phyloP scores from a whole-genome alignment of 1,140 invertebrate species.

The Lordiphosa mommai region DNA sequence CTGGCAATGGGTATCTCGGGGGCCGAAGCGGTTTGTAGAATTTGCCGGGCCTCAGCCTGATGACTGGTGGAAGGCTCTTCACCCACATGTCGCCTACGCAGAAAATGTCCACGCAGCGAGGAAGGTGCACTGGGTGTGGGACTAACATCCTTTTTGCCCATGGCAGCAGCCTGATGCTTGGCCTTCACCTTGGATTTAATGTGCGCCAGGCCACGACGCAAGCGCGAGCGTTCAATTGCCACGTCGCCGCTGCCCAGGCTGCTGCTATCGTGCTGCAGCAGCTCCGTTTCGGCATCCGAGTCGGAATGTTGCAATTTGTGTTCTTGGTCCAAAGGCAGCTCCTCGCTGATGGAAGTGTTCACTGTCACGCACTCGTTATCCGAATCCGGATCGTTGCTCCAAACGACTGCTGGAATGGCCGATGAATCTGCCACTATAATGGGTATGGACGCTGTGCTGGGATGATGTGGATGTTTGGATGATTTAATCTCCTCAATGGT shows the following conservation, averaged over 20 bases:
- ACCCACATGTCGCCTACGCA: slow-evolving; percentile 39
- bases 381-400: slow-evolving; percentile 63
- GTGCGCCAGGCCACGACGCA: slow-evolving; percentile 66
- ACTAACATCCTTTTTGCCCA: slow-evolving; percentile 48
- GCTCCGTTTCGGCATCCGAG: slow-evolving; percentile 50
- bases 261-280: slow-evolving; percentile 8
- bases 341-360: slow-evolving; percentile 61
- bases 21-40: background rate
- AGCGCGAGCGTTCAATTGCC: slow-evolving; percentile 47
- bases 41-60: slow-evolving; percentile 7
- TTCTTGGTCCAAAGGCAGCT: slow-evolving; percentile 41
- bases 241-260: background rate
- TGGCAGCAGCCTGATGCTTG: slow-evolving; percentile 53
- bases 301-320: slow-evolving; percentile 48
- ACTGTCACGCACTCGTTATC: slow-evolving; percentile 62
- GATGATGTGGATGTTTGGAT: slow-evolving; percentile 53
- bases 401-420: slow-evolving; percentile 19
- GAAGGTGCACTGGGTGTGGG: background rate
- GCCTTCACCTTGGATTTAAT: slow-evolving; percentile 75
- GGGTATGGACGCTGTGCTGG: slow-evolving; percentile 26
- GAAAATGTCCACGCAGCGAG: slow-evolving; percentile 35
- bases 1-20: slow-evolving; percentile 31
- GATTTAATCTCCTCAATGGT: slow-evolving; percentile 78
- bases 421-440: slow-evolving; percentile 54
- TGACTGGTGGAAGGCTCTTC: slow-evolving; percentile 40